Conservation (phyloP, 2,113 vertebrate species). For the Sula dactylatra region DNA sequence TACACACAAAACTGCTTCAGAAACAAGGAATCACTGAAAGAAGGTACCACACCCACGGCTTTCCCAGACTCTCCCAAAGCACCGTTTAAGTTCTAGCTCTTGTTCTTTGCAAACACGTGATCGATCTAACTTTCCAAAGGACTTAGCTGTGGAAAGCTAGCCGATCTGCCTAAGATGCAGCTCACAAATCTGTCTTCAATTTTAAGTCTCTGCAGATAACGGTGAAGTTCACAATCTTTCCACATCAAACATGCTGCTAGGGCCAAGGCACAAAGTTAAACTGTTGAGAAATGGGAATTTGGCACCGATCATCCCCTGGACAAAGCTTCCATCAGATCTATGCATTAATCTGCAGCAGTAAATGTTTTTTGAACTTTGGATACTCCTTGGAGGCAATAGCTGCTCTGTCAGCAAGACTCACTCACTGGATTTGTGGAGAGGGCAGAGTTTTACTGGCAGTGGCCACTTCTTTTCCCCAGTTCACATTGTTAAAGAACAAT, state of each 20-base stretch:
- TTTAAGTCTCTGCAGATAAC: slow-evolving; percentile 23
- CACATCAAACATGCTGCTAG: slow-evolving; percentile 1
- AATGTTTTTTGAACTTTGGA: slow-evolving; percentile 33
- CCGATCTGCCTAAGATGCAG: neutral
- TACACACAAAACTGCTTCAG: neutral
- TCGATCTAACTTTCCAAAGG: neutral
- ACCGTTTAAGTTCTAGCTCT: neutral
- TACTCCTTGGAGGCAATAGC: neutral
- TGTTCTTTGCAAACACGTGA: neutral
- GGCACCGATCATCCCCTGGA: neutral
- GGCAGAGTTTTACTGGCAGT: neutral
- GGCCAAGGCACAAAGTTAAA: slow-evolving; percentile 17
- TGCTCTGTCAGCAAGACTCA: slow-evolving; percentile 42
- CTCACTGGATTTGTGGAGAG: neutral
- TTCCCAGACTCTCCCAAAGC: neutral
- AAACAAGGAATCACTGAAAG: neutral
- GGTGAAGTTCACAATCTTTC: slow-evolving; percentile 13
- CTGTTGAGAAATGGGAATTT: slow-evolving; percentile 35
- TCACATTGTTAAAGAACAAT: neutral
- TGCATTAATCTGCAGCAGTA: slow-evolving; percentile 36
- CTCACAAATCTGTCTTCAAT: slow-evolving; percentile 20
- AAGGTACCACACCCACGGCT: neutral
- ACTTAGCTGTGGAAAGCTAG: neutral
- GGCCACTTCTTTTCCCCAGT: neutral
- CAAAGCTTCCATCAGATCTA: neutral